Conservation (phyloP, 2,888 invertebrate genomes). For the Schizaphis graminum region DNA sequence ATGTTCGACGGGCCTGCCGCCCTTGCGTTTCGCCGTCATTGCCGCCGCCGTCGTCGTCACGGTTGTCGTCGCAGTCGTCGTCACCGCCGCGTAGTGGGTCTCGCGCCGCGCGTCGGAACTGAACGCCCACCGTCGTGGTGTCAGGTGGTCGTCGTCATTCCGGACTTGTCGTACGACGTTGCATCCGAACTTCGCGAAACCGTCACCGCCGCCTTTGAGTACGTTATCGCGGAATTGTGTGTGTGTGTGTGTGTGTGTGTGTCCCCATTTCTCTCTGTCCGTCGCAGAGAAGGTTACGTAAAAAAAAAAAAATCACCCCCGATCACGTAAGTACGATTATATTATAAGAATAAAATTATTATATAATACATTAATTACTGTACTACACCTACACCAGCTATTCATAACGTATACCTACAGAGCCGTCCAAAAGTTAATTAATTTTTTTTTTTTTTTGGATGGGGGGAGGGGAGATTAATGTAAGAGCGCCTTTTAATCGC, state of each 20-base stretch:
- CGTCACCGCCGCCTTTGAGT: background rate
- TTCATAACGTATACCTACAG: too few species aligned
- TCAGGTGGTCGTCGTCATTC: background rate
- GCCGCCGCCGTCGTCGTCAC: background rate
- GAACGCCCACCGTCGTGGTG: conserved; percentile 3
- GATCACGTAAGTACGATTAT: background rate
- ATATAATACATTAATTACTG: background rate
- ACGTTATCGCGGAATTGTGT: background rate
- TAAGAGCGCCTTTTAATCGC: too few species aligned
- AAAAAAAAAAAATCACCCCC: background rate
- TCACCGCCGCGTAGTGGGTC: conserved; percentile 14
- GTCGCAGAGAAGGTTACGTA: background rate
- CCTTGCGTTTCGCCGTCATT: background rate
- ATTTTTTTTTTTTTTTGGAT: too few species aligned
- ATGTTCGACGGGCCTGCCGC: conserved; percentile 1
- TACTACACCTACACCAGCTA: background rate
- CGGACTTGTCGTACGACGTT: background rate
- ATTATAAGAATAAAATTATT: background rate
- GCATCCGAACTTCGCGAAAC: background rate
- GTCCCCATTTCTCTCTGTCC: background rate
- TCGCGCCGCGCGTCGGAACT: conserved; percentile 33
- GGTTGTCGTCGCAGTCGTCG: conserved; percentile 21
- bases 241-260: too few species aligned
- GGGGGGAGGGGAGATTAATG: too few species aligned
- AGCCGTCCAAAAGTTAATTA: too few species aligned